phyloP scores from a whole-genome alignment of 2,797 vertebrate species.

The Threskiornis aethiopicus region DNA sequence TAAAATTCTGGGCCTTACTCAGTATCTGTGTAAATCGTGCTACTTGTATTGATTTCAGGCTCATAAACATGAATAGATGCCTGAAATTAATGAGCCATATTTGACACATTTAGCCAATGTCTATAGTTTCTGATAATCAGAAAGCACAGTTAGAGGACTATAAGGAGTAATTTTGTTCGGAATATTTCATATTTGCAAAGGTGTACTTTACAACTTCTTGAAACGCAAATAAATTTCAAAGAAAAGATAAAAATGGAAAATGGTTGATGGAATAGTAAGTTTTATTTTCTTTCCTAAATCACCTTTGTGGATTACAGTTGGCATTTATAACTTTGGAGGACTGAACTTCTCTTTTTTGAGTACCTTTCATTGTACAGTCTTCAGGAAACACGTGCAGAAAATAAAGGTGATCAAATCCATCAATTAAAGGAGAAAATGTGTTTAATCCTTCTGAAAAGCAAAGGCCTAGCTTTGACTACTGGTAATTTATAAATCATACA shows the following conservation, averaged over 20 bases:
- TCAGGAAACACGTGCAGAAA: not conserved
- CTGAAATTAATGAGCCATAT: conserved; percentile 40
- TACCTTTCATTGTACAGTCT: not conserved
- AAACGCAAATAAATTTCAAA: conserved; percentile 47
- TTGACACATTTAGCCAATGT: not conserved
- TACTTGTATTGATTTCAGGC: conserved; percentile 17
- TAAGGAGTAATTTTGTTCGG: not conserved
- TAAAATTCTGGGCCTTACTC: not conserved
- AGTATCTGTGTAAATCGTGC: not conserved
- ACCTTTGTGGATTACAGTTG: not conserved
- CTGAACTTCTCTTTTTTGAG: not conserved
- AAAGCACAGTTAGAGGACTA: not conserved
- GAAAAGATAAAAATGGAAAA: conserved; percentile 26
- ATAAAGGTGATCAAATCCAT: not conserved
- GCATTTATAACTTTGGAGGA: not conserved
- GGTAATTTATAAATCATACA: not conserved
- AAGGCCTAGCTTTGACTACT: not conserved
- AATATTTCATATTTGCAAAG: conserved; percentile 1
- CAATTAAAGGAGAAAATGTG: not conserved
- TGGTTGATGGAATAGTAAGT: not conserved
- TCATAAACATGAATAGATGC: conserved; percentile 26
- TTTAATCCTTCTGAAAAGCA: not conserved
- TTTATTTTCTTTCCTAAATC: conserved; percentile 55
- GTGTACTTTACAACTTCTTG: conserved; percentile 11
- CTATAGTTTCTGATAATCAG: not conserved